Base-by-base conservation (phyloP, 2,888 invertebrate species). In the Eupithecia vulgata region DNA sequence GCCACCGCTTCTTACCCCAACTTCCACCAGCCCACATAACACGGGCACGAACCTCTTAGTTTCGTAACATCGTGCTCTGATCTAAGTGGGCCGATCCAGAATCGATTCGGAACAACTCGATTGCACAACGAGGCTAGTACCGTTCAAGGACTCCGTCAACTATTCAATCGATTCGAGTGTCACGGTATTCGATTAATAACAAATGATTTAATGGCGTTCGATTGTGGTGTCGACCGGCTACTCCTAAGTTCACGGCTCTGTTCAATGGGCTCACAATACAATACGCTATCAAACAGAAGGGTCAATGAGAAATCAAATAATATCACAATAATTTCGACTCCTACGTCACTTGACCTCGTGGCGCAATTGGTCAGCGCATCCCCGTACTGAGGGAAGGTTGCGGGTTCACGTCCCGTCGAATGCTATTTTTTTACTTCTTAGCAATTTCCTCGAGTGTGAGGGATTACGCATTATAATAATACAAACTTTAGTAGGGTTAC, bases 121-220 rank as follows among this genome's bases (percentile, higher is more conserved):
- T 84, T 91, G 87, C 89, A 85, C 88, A 91, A 91, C 79, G 79
- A 84, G 88, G 88, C 88, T 91, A 90, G 91, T 90, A 79, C 82
- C 86, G 89, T 90, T 91, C 92, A 93, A 92, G 93, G 93, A 89
- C 87, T 86, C 80, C 79, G 81, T 86, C 80, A 79, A 80, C 82
- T 81, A 86, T 84, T 87, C 85, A 84, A 84, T 84, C 84, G 85
- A 87, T 86, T 87, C 81, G 85, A 81, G 79, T 84, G 86, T 86
- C 85, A 85, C 83, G 82, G 83, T 82, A 82, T 82, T 87, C 84
- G 83, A 88, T 87, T 87, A 87, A 86, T 85, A 84, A 85, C 82
- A 85, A 85, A 84, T 84, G 84, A 86, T 86, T 87, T 87, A 87
- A 88, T 88, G 83, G 84, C 79, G 80, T 72, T 82, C 81, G 84